Percentiles rank a stretch among this genome's conserved stretches.
These are phyloP conservation scores for Paedocypris sp. DNA, from an alignment of 2,113 vertebrate species.

Conservation along the genomic window DNA sequence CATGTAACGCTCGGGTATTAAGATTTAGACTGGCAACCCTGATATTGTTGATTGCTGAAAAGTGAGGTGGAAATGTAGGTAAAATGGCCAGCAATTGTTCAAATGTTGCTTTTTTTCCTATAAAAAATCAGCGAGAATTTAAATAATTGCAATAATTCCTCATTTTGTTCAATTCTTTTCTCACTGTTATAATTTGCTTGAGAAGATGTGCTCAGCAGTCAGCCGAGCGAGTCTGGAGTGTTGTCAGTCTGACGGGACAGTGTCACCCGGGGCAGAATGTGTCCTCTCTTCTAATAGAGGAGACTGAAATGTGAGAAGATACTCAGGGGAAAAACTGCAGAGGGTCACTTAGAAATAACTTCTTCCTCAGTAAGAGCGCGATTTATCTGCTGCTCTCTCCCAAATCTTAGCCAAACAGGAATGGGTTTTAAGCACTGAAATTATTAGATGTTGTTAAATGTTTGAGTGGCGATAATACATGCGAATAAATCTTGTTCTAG, in stretches of 20 bases:
- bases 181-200: conserved; percentile 29
- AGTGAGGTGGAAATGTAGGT: too few relatives aligned
- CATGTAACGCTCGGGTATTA: too few relatives aligned
- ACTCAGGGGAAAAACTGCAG: conserved; percentile 25
- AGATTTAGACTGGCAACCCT: too few relatives aligned
- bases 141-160: background rate
- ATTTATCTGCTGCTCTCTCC: background rate
- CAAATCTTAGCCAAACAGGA: background rate
- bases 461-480: too few relatives aligned
- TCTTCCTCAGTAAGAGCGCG: conserved; percentile 10
- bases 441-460: background rate
- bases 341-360: conserved; percentile 36
- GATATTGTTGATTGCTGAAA: too few relatives aligned
- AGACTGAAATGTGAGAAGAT: conserved; percentile 26
- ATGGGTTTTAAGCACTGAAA: background rate
- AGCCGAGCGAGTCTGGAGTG: conserved; percentile 9
- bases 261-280: conserved; percentile 32
- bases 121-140: too few relatives aligned
- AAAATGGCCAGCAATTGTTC: too few relatives aligned
- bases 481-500: too few relatives aligned
- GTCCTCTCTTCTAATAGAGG: conserved; percentile 37
- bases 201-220: conserved; percentile 24
- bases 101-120: background rate
- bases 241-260: conserved; percentile 35
- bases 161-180: background rate